phyloP scores from a whole-genome alignment of 1,140 invertebrate genomes.

The Diprion similis region DNA sequence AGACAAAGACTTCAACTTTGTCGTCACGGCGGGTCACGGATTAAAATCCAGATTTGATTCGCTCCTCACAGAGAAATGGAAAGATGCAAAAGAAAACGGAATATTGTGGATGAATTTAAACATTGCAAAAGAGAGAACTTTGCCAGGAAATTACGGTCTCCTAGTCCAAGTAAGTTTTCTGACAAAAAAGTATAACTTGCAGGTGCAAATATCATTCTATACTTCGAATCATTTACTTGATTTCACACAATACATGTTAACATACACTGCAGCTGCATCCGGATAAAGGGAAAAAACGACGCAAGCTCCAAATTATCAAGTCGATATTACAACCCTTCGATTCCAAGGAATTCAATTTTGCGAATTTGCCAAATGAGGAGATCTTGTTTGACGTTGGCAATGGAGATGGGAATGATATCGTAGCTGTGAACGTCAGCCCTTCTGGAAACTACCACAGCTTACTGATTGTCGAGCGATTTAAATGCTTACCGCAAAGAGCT shows the following conservation, averaged over 20 bases:
- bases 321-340: constrained; percentile 69
- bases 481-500: constrained; percentile 67
- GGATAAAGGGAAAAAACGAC: constrained; percentile 65
- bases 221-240: background rate
- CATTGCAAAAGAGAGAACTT: constrained; percentile 41
- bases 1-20: constrained; percentile 15
- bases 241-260: constrained; percentile 16
- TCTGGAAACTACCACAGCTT: constrained; percentile 72
- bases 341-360: constrained; percentile 72
- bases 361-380: constrained; percentile 67
- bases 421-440: constrained; percentile 76
- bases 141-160: constrained; percentile 54
- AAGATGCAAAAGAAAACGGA: constrained; percentile 36
- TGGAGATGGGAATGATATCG: constrained; percentile 46
- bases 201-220: constrained; percentile 12
- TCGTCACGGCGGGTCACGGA: constrained; percentile 21
- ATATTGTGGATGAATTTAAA: constrained; percentile 50
- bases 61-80: constrained; percentile 45
- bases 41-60: constrained; percentile 45
- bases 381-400: constrained; percentile 60
- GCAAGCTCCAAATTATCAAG: constrained; percentile 67
- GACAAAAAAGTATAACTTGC: constrained; percentile 16
- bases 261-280: constrained; percentile 68
- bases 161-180: constrained; percentile 51
- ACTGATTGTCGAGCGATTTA: constrained; percentile 66